These are phyloP conservation scores for Caenorhabditis remanei DNA, from an alignment of 1,140 invertebrate genomes.

Conservation along the genomic window DNA sequence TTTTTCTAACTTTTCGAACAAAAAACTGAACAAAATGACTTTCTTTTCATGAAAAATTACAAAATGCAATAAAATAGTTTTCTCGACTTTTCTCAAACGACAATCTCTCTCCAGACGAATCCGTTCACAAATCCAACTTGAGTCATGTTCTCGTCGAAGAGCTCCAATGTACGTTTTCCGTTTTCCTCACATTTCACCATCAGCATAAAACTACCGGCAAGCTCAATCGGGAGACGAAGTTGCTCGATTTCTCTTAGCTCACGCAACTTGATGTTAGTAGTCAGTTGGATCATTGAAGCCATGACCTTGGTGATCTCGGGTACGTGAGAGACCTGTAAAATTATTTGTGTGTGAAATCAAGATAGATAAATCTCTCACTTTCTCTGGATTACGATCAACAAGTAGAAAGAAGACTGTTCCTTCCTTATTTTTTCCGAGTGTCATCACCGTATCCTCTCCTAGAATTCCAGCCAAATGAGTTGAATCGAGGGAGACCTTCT, in stretches of 20 bases:
- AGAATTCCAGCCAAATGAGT: background rate
- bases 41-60: background rate
- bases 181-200: conserved; percentile 4
- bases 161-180: conserved; percentile 31
- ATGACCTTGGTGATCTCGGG: conserved; percentile 28
- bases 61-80: background rate
- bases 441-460: conserved; percentile 2
- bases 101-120: conserved; percentile 45
- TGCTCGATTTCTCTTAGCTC: conserved; percentile 56
- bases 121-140: conserved; percentile 52
- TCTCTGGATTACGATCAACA: conserved; percentile 1
- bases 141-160: conserved; percentile 46
- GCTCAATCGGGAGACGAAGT: conserved; percentile 35
- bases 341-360: background rate
- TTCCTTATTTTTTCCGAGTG: conserved; percentile 21
- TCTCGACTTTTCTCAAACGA: background rate
- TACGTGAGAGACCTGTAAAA: background rate
- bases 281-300: conserved; percentile 37
- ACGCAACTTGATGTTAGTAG: conserved; percentile 26
- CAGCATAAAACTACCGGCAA: conserved; percentile 48
- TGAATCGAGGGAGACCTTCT: conserved; percentile 18
- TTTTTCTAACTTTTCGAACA: background rate
- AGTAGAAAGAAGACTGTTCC: background rate
- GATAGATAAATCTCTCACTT: background rate
- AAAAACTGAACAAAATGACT: conserved; percentile 16